A percentile compares a stretch with the other conserved stretches of the same genome.
Conservation (phyloP, 2,113 vertebrate genomes). For the Halcyon malimbica region DNA sequence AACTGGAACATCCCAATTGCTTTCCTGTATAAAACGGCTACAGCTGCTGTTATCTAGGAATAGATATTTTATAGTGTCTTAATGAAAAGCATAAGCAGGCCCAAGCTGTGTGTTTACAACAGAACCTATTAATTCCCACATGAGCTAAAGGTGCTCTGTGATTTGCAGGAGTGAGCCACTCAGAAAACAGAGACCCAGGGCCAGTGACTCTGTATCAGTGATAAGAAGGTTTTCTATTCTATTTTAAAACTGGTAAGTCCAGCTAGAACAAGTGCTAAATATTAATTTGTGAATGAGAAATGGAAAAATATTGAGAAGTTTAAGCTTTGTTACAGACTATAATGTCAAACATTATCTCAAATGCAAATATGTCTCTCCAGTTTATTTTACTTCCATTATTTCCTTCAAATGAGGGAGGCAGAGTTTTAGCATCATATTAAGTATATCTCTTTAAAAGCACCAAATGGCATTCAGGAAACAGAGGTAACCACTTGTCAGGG, state of each 20-base stretch:
- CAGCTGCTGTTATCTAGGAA: conserved; percentile 28
- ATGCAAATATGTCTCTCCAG: background rate
- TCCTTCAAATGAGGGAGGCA: background rate
- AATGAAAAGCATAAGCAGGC: conserved; percentile 31
- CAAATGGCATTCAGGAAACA: background rate
- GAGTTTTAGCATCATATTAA: background rate
- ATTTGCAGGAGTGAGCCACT: background rate
- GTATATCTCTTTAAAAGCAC: background rate
- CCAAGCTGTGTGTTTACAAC: background rate
- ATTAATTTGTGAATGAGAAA: background rate
- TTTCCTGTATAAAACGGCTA: conserved; percentile 4
- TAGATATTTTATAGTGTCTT: conserved; percentile 8
- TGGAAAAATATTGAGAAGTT: background rate
- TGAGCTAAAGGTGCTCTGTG: background rate
- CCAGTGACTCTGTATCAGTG: background rate
- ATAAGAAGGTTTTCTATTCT: background rate
- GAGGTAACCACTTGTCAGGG: background rate
- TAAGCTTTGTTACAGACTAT: background rate
- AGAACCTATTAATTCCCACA: background rate
- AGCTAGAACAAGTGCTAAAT: background rate
- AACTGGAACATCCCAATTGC: background rate
- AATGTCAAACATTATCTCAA: background rate
- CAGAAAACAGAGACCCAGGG: background rate
- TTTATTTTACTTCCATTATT: background rate
- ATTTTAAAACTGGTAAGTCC: background rate